Percentiles rank a stretch among this genome's conserved stretches.
phyloP scores from a whole-genome alignment of 2,797 vertebrate species.

The Allobates femoralis region DNA sequence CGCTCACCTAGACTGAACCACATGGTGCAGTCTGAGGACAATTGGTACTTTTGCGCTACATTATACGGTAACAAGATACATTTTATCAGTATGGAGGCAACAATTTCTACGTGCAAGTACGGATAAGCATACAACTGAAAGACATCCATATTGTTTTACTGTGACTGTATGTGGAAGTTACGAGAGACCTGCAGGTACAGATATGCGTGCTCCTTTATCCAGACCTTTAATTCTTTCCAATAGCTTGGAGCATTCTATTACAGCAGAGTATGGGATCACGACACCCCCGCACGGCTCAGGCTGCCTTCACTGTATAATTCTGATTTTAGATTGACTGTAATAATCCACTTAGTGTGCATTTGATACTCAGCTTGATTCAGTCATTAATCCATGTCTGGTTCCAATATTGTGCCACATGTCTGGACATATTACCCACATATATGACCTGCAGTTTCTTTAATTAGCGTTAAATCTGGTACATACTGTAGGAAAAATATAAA shows the following conservation, averaged over 20 bases:
- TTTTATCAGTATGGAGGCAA: background rate
- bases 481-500: slow-evolving; percentile 36
- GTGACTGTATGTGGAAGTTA: background rate
- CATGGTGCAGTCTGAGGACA: no score
- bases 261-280: slow-evolving; percentile 35
- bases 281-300: background rate
- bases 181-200: background rate
- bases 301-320: slow-evolving; percentile 39
- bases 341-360: slow-evolving; percentile 53
- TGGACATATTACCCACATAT: slow-evolving; percentile 41
- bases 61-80: background rate
- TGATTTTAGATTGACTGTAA: slow-evolving; percentile 46
- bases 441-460: slow-evolving; percentile 37
- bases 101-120: background rate
- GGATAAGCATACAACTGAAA: background rate
- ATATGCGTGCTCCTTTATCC: background rate
- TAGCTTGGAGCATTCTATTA: slow-evolving; percentile 17
- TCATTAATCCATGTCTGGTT: slow-evolving; percentile 46
- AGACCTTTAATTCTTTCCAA: slow-evolving; percentile 23
- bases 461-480: slow-evolving; percentile 54
- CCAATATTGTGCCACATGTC: slow-evolving; percentile 38
- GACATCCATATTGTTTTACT: background rate
- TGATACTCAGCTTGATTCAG: slow-evolving; percentile 42
- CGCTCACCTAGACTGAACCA: no score
- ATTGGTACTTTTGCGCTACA: no score